Conservation (phyloP, 2,113 vertebrate genomes). For the Stercorarius parasiticus region DNA sequence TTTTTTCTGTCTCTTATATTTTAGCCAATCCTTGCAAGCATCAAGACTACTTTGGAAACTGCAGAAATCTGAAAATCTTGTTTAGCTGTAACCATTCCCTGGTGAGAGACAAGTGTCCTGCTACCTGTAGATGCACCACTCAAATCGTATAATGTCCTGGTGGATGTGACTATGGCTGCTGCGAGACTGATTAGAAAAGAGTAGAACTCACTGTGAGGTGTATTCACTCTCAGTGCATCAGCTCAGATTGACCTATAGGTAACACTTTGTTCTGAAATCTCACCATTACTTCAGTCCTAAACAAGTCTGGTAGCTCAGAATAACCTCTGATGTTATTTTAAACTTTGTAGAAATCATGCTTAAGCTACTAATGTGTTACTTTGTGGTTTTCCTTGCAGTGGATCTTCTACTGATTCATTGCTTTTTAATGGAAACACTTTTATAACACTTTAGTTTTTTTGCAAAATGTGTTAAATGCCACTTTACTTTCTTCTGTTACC, state of each 20-base stretch:
- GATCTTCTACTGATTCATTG: not conserved
- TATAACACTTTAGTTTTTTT: not conserved
- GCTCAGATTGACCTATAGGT: not conserved
- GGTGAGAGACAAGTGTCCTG: not conserved
- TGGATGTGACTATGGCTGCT: not conserved
- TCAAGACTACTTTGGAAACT: not conserved
- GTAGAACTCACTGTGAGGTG: not conserved
- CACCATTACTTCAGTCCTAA: not conserved
- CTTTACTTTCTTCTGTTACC: not conserved
- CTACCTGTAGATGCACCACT: conserved; percentile 15
- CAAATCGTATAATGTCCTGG: conserved; percentile 10
- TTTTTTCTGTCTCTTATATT: not conserved
- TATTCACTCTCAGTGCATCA: not conserved
- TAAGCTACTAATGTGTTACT: not conserved
- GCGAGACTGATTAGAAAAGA: not conserved
- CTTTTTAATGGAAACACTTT: not conserved
- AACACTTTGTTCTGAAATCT: not conserved
- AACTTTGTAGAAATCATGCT: not conserved
- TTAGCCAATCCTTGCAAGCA: conserved; percentile 48
- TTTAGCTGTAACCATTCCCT: not conserved
- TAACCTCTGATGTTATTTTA: not conserved
- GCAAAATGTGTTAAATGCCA: not conserved
- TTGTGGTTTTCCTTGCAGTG: not conserved
- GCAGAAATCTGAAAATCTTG: not conserved
- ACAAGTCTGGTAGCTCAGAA: not conserved